Conservation (phyloP, 2,888 invertebrate genomes). For the Dinocampus coccinellae region DNA sequence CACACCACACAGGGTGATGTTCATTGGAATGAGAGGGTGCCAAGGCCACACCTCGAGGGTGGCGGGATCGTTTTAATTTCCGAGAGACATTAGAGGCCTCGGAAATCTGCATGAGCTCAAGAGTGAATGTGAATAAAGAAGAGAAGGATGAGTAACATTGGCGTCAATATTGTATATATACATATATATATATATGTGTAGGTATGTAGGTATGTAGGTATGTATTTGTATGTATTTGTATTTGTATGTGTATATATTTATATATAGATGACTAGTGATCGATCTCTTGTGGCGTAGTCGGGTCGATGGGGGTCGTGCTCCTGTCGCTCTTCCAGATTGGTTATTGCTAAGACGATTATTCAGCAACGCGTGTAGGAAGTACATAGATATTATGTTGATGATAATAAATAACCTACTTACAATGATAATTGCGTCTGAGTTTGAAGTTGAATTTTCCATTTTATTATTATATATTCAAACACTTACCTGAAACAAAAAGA, state of each 20-base stretch:
- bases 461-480: conserved; percentile 25
- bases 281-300: conserved; percentile 20
- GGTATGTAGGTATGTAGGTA: neutral
- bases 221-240: neutral
- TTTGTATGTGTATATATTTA: neutral
- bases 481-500: conserved; percentile 60
- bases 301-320: conserved; percentile 43
- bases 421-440: conserved; percentile 19
- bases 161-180: neutral
- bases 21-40: conserved; percentile 30
- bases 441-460: neutral
- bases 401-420: conserved; percentile 43
- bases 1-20: conserved; percentile 32
- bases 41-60: conserved; percentile 31
- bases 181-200: neutral
- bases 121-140: conserved; percentile 12
- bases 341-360: conserved; percentile 24
- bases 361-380: conserved; percentile 31
- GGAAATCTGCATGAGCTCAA: conserved; percentile 44
- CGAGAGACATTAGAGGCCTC: conserved; percentile 55
- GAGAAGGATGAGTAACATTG: neutral
- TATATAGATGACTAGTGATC: conserved; percentile 16
- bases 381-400: neutral
- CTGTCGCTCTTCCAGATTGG: conserved; percentile 44
- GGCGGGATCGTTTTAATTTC: conserved; percentile 60